Evolutionary conservation across 2,888 invertebrate species (phyloP).

Genomic region (Neoaliturus tenellus): DNA sequence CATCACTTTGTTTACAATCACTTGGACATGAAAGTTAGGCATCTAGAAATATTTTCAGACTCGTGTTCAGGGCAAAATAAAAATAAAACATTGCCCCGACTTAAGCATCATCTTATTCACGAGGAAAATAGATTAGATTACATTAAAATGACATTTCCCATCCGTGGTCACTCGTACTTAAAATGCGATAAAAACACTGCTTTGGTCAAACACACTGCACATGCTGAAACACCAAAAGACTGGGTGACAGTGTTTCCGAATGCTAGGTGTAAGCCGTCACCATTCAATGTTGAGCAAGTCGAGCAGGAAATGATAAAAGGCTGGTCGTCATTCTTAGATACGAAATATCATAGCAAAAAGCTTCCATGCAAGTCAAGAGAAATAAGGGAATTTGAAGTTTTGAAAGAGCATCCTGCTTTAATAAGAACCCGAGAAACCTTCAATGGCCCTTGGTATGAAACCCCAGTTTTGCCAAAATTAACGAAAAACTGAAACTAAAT

Average conservation of each 20-base stretch:
- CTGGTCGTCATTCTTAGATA: neutral
- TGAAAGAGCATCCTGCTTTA: neutral
- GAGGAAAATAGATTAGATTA: neutral
- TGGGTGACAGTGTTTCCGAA: neutral
- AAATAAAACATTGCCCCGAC: neutral
- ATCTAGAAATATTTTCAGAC: neutral
- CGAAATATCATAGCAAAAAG: neutral
- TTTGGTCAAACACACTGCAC: neutral
- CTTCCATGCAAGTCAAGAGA: neutral
- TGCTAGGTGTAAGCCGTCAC: neutral
- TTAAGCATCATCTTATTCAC: neutral
- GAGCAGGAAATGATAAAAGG: neutral
- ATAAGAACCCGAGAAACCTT: neutral
- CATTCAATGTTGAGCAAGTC: neutral
- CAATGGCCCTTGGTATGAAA: slow-evolving; percentile 1
- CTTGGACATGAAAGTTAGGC: neutral
- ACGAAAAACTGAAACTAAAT: no score
- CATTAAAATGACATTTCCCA: neutral
- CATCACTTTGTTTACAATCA: neutral
- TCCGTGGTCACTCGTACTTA: slow-evolving; percentile 25
- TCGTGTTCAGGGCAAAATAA: slow-evolving; percentile 43
- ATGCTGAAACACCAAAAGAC: neutral
- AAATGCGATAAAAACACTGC: neutral
- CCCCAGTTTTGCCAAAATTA: neutral
- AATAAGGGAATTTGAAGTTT: neutral